phyloP scores from a whole-genome alignment of 2,113 vertebrate genomes.

The Alectura lathami region DNA sequence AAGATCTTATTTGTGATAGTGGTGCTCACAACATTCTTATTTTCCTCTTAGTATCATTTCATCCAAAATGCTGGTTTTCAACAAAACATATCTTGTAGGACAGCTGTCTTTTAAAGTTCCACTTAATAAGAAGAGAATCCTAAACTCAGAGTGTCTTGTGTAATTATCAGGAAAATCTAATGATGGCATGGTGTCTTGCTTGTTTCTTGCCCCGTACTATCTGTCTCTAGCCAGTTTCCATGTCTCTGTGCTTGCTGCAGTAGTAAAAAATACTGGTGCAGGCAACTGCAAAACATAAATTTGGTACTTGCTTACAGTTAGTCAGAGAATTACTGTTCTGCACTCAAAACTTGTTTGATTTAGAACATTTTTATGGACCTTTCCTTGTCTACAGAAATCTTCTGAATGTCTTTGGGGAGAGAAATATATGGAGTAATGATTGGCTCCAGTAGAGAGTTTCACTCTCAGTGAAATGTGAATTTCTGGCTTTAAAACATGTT shows the following conservation, averaged over 20 bases:
- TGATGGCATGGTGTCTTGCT: background rate
- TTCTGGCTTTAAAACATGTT: background rate
- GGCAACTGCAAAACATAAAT: background rate
- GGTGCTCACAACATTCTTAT: background rate
- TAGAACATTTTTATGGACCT: background rate
- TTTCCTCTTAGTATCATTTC: background rate
- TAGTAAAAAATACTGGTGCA: background rate
- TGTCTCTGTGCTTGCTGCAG: background rate
- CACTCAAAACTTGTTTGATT: background rate
- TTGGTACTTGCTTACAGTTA: background rate
- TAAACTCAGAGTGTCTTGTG: background rate
- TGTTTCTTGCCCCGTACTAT: background rate
- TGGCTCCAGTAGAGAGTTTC: background rate
- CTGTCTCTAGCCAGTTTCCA: background rate
- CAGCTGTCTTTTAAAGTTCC: background rate
- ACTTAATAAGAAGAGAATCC: background rate
- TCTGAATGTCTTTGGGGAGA: background rate
- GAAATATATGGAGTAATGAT: background rate
- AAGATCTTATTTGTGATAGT: accelerated
- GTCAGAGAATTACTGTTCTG: background rate
- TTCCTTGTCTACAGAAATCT: background rate
- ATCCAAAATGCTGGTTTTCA: background rate
- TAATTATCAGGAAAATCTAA: background rate
- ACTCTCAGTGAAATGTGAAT: background rate
- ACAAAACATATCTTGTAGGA: accelerated